phyloP scores from a whole-genome alignment of 2,888 invertebrate species.

The Drosophila cognata region DNA sequence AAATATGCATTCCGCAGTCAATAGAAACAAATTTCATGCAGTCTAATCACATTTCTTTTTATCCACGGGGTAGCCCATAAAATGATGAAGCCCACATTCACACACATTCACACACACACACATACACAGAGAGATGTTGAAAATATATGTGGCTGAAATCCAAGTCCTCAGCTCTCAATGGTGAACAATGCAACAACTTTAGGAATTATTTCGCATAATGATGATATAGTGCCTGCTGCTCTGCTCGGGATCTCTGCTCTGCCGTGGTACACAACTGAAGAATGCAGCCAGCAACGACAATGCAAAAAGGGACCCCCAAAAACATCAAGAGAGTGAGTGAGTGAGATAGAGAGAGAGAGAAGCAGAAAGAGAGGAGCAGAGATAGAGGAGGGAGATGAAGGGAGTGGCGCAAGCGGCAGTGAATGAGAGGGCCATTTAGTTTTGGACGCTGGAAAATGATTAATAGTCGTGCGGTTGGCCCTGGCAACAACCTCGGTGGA shows the following conservation, averaged over 20 bases:
- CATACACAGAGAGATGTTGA: neutral
- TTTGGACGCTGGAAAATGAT: slow-evolving; percentile 79
- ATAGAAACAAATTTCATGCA: slow-evolving; percentile 7
- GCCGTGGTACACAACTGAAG: slow-evolving; percentile 46
- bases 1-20: neutral
- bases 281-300: slow-evolving; percentile 61
- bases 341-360: slow-evolving; percentile 13
- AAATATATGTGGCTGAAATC: slow-evolving; percentile 28
- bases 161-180: slow-evolving; percentile 46
- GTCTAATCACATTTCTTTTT: slow-evolving; percentile 1
- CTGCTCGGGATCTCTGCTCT: slow-evolving; percentile 2
- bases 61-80: slow-evolving; percentile 11
- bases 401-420: slow-evolving; percentile 34
- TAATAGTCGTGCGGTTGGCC: slow-evolving; percentile 73
- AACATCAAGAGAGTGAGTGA: slow-evolving; percentile 21
- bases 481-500: slow-evolving; percentile 51
- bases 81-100: slow-evolving; percentile 19
- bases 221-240: slow-evolving; percentile 68
- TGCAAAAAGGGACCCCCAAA: slow-evolving; percentile 55
- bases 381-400: neutral
- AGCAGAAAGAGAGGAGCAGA: slow-evolving; percentile 14
- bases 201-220: slow-evolving; percentile 68
- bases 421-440: slow-evolving; percentile 68
- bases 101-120: neutral
- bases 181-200: slow-evolving; percentile 59